These are phyloP conservation scores for Agapornis roseicollis DNA, from an alignment of 2,113 vertebrate species.

Conservation along the genomic window DNA sequence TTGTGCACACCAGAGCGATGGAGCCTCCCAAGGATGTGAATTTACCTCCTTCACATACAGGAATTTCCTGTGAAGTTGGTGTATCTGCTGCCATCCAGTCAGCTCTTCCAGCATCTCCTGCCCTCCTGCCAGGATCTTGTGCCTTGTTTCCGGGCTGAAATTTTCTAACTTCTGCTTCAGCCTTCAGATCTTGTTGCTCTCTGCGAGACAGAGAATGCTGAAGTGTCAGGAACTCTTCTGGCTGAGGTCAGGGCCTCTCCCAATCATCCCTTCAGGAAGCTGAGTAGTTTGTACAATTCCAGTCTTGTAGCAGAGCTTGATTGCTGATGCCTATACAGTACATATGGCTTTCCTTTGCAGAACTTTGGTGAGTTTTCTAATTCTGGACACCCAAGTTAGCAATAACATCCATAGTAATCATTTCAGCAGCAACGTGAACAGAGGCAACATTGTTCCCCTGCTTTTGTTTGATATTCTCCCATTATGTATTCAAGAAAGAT, in stretches of 20 bases:
- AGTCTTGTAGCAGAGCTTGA: neutral
- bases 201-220: neutral
- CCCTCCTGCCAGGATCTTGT: neutral
- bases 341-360: neutral
- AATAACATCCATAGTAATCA: neutral
- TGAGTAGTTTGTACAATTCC: neutral
- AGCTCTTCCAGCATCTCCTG: neutral
- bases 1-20: neutral
- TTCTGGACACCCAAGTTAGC: neutral
- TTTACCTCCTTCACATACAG: neutral
- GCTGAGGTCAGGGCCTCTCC: neutral
- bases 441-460: neutral
- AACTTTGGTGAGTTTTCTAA: neutral
- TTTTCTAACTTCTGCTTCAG: neutral
- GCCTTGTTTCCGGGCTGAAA: neutral
- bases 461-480: neutral
- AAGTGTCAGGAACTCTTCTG: neutral
- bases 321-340: neutral
- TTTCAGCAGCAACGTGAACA: neutral
- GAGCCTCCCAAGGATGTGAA: neutral
- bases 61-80: neutral
- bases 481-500: slow-evolving; percentile 18
- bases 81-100: neutral
- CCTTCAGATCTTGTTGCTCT: neutral
- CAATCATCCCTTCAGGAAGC: neutral